Base-by-base conservation (phyloP, 2,113 vertebrate species). In the Caloenas nicobarica region DNA sequence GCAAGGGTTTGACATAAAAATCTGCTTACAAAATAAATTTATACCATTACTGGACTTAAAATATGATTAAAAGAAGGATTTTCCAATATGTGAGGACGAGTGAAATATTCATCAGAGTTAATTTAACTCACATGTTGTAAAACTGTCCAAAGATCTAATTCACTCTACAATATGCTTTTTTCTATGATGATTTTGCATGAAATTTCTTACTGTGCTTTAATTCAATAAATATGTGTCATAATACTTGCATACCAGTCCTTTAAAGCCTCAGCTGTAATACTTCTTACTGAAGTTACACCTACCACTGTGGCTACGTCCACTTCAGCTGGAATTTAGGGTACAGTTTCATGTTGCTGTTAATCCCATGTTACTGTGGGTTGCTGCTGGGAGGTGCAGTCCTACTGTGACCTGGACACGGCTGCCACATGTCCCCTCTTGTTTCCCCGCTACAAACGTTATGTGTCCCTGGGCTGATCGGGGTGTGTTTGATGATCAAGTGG, bases 391-490 rank as follows among this genome's bases (percentile, higher is more conserved):
- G 10, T 72, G 31, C 13, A 7, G 15, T 61, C n/a, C 28, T 14
- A 9, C 6, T 24, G 10, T 46, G 22, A 51, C 8, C 3, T 9
- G 34, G 4, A 18, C 11, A 16, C 5, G 3, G 21, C 38, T 0
- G 0, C 22, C 23, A n/a, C 18, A 24, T 0, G 0, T 81, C 9
- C 13, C 14, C 11, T 73, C 23, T 62, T 31, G 8, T 65, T 76
- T 65, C 44, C 19, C 6, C 5, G 69, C 29, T 46, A 36, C 16
- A 58, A 58, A 22, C 15, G 5, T 50, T 72, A 17, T 1, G 0
- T 65, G 31, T 9, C 22, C 3, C 16, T 50, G 26, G 7, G 9
- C 5, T 44, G 40, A 24, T 28, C 0, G 0, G 10, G 16, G 2
- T 40, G 9, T 18, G 5, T 29, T 79, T 36, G 31, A 18, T 48